Evolutionary conservation across 2,113 vertebrate genomes (phyloP).

Genomic region (Cyphotilapia sp.): DNA sequence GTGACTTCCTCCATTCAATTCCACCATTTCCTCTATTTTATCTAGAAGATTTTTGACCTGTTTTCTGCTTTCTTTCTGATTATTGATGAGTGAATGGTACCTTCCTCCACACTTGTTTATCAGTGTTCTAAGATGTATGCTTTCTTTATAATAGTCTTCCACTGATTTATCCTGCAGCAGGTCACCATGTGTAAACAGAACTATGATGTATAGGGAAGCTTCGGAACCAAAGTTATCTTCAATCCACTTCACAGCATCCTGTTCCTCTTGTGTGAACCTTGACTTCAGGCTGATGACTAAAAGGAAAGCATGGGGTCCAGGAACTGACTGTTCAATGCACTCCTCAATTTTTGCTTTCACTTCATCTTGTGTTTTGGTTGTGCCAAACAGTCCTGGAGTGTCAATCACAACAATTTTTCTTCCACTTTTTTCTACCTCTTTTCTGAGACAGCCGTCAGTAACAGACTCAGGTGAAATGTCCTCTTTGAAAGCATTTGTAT

Average conservation of each 20-base stretch:
- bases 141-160: not conserved
- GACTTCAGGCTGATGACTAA: slow-evolving; percentile 30
- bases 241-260: slow-evolving; percentile 8
- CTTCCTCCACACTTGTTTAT: not conserved
- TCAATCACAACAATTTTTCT: slow-evolving; percentile 33
- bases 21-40: slow-evolving; percentile 6
- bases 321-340: slow-evolving; percentile 27
- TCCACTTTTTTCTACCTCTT: not conserved
- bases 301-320: slow-evolving; percentile 48
- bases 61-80: not conserved
- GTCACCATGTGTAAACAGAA: slow-evolving; percentile 54
- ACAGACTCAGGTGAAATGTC: not conserved
- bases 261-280: slow-evolving; percentile 25
- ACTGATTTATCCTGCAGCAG: not conserved
- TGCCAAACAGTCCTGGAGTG: slow-evolving; percentile 52
- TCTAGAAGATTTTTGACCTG: slow-evolving; percentile 23
- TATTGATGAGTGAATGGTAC: slow-evolving; percentile 29
- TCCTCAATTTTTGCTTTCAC: not conserved
- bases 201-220: not conserved
- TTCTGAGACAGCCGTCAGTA: not conserved
- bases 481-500: not conserved
- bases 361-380: not conserved
- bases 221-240: slow-evolving; percentile 27
- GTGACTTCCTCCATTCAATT: not conserved
- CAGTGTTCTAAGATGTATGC: not conserved